phyloP scores from a whole-genome alignment of 1,140 invertebrate genomes.

The Pachyrhynchus sulphureomaculatus region DNA sequence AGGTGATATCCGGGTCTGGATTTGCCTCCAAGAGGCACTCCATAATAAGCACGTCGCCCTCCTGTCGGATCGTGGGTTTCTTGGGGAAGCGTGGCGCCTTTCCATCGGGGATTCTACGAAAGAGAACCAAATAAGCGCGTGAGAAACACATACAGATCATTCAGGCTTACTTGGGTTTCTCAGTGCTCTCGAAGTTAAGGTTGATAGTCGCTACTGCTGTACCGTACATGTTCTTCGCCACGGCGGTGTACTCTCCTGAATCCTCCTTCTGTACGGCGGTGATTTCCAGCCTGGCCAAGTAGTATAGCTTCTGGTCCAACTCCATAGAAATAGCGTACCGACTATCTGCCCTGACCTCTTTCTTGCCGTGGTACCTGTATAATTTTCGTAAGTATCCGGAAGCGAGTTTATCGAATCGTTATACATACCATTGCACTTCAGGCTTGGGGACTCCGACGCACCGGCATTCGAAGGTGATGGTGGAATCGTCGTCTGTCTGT shows the following conservation, averaged over 20 bases:
- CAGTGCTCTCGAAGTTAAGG: constrained; percentile 89
- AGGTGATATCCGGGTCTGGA: constrained; percentile 92
- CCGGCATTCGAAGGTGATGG: constrained; percentile 93
- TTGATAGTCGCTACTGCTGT: constrained; percentile 93
- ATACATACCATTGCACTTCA: constrained; percentile 84
- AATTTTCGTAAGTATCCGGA: constrained; percentile 14
- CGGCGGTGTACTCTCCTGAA: constrained; percentile 90
- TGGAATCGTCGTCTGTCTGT: constrained; percentile 90
- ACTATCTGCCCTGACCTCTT: constrained; percentile 73
- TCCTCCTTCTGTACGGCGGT: constrained; percentile 79
- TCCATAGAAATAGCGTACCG: constrained; percentile 78
- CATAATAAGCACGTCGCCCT: constrained; percentile 91
- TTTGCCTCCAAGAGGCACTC: constrained; percentile 94
- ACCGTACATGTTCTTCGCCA: constrained; percentile 89
- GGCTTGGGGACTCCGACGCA: constrained; percentile 94
- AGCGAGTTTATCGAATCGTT: not conserved
- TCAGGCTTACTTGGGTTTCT: constrained; percentile 77
- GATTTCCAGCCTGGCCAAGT: constrained; percentile 84
- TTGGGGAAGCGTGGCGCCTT: constrained; percentile 95
- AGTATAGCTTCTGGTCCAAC: constrained; percentile 85
- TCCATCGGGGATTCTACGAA: constrained; percentile 85
- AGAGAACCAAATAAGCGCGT: constrained; percentile 29
- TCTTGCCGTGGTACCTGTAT: constrained; percentile 80
- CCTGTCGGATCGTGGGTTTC: constrained; percentile 95
- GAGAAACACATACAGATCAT: constrained; percentile 8